Percentiles rank a stretch among this genome's conserved stretches.
Conservation (phyloP, 2,113 vertebrate species). For the Haliaeetus leucogaster region DNA sequence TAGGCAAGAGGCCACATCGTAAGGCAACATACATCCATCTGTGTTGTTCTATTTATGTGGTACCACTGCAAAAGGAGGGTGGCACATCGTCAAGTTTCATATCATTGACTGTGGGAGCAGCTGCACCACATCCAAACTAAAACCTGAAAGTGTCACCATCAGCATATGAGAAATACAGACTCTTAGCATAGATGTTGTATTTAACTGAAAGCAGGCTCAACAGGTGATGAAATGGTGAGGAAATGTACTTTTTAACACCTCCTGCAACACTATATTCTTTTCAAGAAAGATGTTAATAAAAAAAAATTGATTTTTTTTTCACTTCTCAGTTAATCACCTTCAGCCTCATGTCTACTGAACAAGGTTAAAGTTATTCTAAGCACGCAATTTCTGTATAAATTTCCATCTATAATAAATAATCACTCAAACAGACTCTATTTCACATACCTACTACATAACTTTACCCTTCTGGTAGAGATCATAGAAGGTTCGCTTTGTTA, state of each 20-base stretch:
- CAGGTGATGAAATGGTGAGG: neutral
- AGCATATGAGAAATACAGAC: neutral
- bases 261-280: neutral
- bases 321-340: neutral
- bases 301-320: neutral
- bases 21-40: neutral
- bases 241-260: neutral
- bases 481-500: neutral
- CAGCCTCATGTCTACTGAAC: neutral
- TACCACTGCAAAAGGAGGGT: neutral
- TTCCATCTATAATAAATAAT: neutral
- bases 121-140: neutral
- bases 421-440: neutral
- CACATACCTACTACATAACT: neutral
- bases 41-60: neutral
- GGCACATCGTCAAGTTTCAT: neutral
- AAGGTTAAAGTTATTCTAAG: neutral
- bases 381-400: neutral
- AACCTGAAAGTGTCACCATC: neutral
- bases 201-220: neutral
- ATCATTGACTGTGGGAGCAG: neutral
- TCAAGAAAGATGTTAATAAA: neutral
- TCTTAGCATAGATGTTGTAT: neutral
- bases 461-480: neutral
- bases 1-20: neutral